Base-by-base conservation (phyloP, 2,888 invertebrate species). In the Hemaris fuciformis region DNA sequence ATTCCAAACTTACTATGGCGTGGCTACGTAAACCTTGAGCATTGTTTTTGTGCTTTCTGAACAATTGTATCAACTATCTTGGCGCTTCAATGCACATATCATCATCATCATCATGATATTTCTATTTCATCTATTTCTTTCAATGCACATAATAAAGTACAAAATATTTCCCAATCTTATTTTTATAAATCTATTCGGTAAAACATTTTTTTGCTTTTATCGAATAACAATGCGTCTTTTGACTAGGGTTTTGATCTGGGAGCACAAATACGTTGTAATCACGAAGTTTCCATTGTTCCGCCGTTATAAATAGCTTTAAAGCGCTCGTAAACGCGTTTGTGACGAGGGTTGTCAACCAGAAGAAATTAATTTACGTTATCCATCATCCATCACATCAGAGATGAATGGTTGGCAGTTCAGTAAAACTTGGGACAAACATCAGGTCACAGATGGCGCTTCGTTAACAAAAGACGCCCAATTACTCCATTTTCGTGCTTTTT, bases 311-410 rank as follows among this genome's bases (percentile, higher is more conserved):
- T 53, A 53, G 53, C 53, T 53, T 53, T 53, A 53, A 31, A 53
- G 53, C 53, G 53, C 53, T 53, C 53, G 53, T 53, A 53, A 53
- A 31, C 53, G 53, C 53, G 53, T 27, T 53, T 53, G 10, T 53
- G 53, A 53, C 18, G 27, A 53, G 53, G 53, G 53, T 18, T 53
- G 53, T 53, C 53, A 53, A 15, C 18, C 31, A 53, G 18, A 53
- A 53, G 27, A 53, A 53, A 53, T 53, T 53, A 53, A 53, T 53
- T 53, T 31, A 8, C 15, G 31, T 31, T 3, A 53, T 53, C 53
- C 53, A 31, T 53, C 53, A 53, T 53, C 31, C 10, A 15, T n/a
- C 31, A 8, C 23, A 46, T 13, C 46, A 46, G 53, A 18, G 31
- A 48, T 48, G 48, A 53, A 31, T 53, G 53, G 18, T 7, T 18